phyloP scores from a whole-genome alignment of 2,888 invertebrate species.

The Cybosia mesomella region DNA sequence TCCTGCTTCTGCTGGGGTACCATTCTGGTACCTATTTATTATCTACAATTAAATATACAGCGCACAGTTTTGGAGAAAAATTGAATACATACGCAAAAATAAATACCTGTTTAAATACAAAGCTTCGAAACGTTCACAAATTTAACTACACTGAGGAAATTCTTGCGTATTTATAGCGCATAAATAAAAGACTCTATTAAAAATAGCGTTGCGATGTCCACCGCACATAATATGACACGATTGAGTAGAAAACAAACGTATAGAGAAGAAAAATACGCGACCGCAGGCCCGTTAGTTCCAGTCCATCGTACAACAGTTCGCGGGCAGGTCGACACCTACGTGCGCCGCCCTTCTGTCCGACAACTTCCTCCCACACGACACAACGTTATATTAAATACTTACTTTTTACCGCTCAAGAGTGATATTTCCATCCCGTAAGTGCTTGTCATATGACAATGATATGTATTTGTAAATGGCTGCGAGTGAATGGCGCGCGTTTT shows the following conservation, averaged over 20 bases:
- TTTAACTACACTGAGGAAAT: conserved; percentile 13
- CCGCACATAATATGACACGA: conserved; percentile 72
- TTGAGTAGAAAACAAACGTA: conserved; percentile 71
- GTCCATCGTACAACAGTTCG: conserved; percentile 79
- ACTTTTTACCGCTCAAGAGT: conserved; percentile 44
- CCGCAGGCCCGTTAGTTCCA: conserved; percentile 67
- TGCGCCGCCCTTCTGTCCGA: conserved; percentile 45
- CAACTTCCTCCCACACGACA: conserved; percentile 14
- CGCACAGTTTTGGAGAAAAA: not conserved
- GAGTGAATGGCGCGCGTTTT: conserved; percentile 68
- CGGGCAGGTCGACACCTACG: conserved; percentile 78
- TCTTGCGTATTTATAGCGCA: conserved; percentile 37
- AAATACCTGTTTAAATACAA: conserved; percentile 23
- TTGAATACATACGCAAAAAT: not conserved
- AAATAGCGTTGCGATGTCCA: conserved; percentile 76
- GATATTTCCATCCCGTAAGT: conserved; percentile 43
- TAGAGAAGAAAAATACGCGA: conserved; percentile 77
- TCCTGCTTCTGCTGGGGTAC: no score
- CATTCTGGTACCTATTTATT: not conserved
- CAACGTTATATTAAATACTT: conserved; percentile 11
- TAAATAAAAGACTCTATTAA: conserved; percentile 66
- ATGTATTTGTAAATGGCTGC: conserved; percentile 72
- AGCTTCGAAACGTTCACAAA: conserved; percentile 13
- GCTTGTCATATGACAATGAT: conserved; percentile 65
- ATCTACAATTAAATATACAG: not conserved